phyloP scores from a whole-genome alignment of 2,113 vertebrate genomes.

The Ailuropoda melanoleuca region DNA sequence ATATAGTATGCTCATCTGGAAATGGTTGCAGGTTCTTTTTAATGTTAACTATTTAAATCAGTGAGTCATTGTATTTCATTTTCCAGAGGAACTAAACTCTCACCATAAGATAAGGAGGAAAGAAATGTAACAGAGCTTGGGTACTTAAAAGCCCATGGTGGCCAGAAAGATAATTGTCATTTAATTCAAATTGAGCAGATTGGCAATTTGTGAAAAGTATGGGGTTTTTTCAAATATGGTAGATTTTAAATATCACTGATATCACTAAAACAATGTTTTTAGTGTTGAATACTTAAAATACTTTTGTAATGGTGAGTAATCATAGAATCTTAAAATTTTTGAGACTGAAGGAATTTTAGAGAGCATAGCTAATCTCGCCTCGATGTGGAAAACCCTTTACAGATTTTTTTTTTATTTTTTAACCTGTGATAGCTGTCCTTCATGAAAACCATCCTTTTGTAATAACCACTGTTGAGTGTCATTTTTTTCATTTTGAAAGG shows the following conservation, averaged over 20 bases:
- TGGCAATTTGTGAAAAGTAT: neutral
- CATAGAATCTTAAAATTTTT: neutral
- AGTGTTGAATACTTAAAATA: neutral
- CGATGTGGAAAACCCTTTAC: neutral
- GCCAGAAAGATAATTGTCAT: neutral
- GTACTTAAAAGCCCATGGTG: neutral
- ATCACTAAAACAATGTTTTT: neutral
- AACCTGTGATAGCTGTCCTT: neutral
- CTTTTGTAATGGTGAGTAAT: neutral
- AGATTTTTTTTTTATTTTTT: neutral
- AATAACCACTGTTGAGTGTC: neutral
- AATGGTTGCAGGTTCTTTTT: neutral
- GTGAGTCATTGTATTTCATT: neutral
- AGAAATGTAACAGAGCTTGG: neutral
- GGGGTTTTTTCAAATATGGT: neutral
- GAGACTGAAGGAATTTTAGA: neutral
- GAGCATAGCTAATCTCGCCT: neutral
- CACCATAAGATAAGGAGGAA: neutral
- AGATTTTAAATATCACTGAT: neutral
- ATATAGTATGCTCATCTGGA: neutral
- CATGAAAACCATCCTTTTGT: neutral
- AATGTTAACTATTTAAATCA: conserved; percentile 15
- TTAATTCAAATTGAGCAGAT: neutral
- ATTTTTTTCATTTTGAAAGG: conserved; percentile 17
- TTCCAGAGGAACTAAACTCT: neutral